Evolutionary conservation across 2,888 invertebrate genomes (phyloP), one percentile per base, ranked within the genome.

Genomic region (Cryptocephalus moraei): DNA sequence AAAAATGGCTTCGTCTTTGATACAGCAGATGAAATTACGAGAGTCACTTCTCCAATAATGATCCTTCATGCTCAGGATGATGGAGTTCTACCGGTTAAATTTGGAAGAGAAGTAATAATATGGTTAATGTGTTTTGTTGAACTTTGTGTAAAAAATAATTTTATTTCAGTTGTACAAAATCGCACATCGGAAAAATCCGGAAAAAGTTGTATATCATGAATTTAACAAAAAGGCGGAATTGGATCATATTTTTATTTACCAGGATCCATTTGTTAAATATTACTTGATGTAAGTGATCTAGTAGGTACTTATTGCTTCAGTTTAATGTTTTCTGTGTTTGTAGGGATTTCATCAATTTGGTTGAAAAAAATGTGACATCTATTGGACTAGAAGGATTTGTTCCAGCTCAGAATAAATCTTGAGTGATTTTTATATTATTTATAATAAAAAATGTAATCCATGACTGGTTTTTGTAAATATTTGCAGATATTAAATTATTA

Each of bases 31-130:
- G 80, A 90, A 63, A 76, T 90, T 41, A 67, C 69, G 4, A 73
- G 75, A 44, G 77, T 80, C 33, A 66, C 76, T 9, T 77, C 86
- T 56, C 91, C 93, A 0, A 74, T 93, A 31, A 75, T 94, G 60
- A 90, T 96, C 55, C 72, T 95, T 31, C 94, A 95, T 72, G 92
- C 94, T 0, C 82, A 85, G 69, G 94, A 94, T 69, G 95, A 96
- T 69, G 73, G 75, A 41, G 79, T 94, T 33, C 84, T 96, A 51
- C 94, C 94, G 8, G 54, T 50, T 45, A 48, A 36, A 8, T 45
- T 62, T 10, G 60, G 62, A 1, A 34, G 52, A 48, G 58, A 56
- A 53, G 57, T 62, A 33, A 33, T 22, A 22, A 22, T 22, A 22
- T 22, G 6, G 22, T 22, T 22, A 2, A 22, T 4, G 3, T 6